Percentiles rank a stretch among this genome's conserved stretches.
Evolutionary conservation across 2,113 vertebrate species (phyloP).

Genomic region (Aythya baeri): DNA sequence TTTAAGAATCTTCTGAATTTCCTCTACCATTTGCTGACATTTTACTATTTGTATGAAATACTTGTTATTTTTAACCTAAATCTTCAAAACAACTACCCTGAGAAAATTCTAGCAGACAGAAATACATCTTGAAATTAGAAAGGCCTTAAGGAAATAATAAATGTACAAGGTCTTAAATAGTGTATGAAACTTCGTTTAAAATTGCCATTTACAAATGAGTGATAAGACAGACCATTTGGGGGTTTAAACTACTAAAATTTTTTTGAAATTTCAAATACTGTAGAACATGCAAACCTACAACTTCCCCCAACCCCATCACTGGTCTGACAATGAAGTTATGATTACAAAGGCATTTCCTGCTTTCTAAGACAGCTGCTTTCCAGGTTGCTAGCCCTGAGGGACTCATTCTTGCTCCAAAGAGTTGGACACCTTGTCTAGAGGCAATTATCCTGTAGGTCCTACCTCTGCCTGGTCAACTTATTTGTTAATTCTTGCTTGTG

Average conservation of each 20-base stretch:
- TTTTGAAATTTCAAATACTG: not conserved
- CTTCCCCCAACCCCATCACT: not conserved
- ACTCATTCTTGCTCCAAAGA: not conserved
- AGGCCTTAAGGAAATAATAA: conserved; percentile 27
- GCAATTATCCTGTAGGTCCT: not conserved
- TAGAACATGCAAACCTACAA: not conserved
- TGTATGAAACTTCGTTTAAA: conserved; percentile 23
- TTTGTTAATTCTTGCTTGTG: not conserved
- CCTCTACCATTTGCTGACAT: not conserved
- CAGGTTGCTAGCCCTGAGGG: not conserved
- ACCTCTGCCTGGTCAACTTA: not conserved
- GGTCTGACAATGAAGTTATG: not conserved
- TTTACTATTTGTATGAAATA: not conserved
- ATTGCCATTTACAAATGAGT: not conserved
- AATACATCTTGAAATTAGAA: not conserved
- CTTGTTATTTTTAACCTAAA: conserved; percentile 26
- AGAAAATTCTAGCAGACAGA: not conserved
- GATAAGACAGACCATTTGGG: not conserved
- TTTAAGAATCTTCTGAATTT: not conserved
- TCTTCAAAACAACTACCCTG: not conserved
- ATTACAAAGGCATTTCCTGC: not conserved
- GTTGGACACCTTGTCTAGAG: not conserved
- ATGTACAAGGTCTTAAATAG: conserved; percentile 43
- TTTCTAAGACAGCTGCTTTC: not conserved
- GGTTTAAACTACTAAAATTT: not conserved